Evolutionary conservation across 2,888 invertebrate species (phyloP).

Genomic region (Digitonthophagus gazella): DNA sequence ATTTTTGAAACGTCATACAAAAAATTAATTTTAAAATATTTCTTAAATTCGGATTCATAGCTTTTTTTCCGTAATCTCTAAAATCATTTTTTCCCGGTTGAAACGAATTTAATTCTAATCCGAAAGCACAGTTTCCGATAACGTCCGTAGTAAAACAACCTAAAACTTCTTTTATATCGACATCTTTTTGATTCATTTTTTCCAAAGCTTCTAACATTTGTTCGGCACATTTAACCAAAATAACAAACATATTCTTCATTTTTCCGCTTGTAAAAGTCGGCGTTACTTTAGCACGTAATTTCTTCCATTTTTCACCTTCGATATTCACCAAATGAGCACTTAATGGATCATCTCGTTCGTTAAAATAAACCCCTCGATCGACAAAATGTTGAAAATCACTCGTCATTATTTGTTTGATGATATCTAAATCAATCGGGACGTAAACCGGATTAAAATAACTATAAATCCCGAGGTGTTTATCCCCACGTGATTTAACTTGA

Average conservation of each 20-base stretch:
- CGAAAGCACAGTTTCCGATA: conserved; percentile 48
- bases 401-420: conserved; percentile 48
- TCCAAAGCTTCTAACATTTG: conserved; percentile 21
- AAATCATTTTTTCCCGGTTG: conserved; percentile 45
- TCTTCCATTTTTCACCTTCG: conserved; percentile 53
- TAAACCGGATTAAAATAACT: conserved; percentile 31
- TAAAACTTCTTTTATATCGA: conserved; percentile 37
- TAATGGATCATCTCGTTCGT: conserved; percentile 48
- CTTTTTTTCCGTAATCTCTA: conserved; percentile 38
- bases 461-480: conserved; percentile 26
- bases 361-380: conserved; percentile 49
- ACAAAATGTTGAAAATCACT: conserved; percentile 51
- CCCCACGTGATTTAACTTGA: conserved; percentile 26
- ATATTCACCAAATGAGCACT: conserved; percentile 47
- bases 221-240: conserved; percentile 42
- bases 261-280: conserved; percentile 56
- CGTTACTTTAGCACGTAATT: conserved; percentile 52
- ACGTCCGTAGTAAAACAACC: conserved; percentile 49
- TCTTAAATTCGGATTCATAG: conserved; percentile 34
- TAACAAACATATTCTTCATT: conserved; percentile 52
- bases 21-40: conserved; percentile 30
- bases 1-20: conserved; percentile 23
- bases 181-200: conserved; percentile 8
- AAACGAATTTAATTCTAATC: conserved; percentile 44
- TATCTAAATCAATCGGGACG: conserved; percentile 41